Conservation (phyloP, 2,797 vertebrate genomes). For the Salarias fasciatus region DNA sequence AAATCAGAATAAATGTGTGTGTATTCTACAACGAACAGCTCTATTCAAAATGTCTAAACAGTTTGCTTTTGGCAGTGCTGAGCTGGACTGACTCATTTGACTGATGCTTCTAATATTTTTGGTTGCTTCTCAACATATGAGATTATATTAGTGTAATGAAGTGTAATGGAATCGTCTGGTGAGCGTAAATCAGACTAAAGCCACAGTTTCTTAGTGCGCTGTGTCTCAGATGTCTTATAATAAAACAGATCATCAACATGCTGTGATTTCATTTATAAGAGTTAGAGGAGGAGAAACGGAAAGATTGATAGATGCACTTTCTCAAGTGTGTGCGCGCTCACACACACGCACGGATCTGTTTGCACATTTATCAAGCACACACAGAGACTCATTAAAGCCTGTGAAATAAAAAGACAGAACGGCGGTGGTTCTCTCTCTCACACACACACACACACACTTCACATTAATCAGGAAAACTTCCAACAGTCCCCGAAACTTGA, state of each 20-base stretch:
- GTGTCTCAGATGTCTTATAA: too few relatives aligned
- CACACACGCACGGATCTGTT: constrained; percentile 6
- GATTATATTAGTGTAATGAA: too few relatives aligned
- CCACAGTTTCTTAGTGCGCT: too few relatives aligned
- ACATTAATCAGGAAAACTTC: constrained; percentile 32
- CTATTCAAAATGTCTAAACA: too few relatives aligned
- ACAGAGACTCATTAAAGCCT: constrained; percentile 12
- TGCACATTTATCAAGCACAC: constrained; percentile 15
- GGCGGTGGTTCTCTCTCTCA: too few relatives aligned
- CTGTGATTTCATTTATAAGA: constrained; percentile 1
- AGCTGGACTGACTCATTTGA: too few relatives aligned
- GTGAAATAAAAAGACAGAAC: constrained; percentile 5
- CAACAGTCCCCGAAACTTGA: constrained; percentile 27
- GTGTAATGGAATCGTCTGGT: too few relatives aligned
- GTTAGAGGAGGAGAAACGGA: constrained; percentile 16
- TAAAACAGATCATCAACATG: neutral
- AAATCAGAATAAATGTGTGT: too few relatives aligned
- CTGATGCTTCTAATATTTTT: neutral
- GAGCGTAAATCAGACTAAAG: too few relatives aligned
- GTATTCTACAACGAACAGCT: too few relatives aligned
- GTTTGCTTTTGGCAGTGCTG: too few relatives aligned
- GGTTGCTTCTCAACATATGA: neutral
- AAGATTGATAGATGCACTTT: constrained; percentile 19
- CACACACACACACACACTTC: neutral
- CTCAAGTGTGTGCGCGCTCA: too few relatives aligned